Base-by-base conservation (phyloP, 2,797 vertebrate species). In the Nothura maculosa region DNA sequence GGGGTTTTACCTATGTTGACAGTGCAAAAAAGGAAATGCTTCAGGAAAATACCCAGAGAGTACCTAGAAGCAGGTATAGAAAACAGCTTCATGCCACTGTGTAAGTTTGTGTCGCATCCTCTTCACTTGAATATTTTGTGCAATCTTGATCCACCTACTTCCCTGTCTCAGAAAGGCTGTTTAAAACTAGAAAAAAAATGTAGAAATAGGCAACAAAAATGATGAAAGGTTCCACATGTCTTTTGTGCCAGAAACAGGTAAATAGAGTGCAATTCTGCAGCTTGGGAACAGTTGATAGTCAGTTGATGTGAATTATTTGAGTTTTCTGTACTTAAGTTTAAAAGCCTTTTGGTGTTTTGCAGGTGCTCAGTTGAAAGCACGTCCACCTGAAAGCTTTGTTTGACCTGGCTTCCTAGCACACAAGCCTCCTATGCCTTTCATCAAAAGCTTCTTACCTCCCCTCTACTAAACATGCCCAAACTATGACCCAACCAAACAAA, bases 181-280 rank as follows among this genome's bases (percentile, higher is more conserved):
- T 24, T 4, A 75, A 48, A 82, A 76, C 30, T 11, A 50, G 5
- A 16, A 42, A 86, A 69, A 78, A 68, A 86, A 69, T 7, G 28
- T 0, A 30, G 55, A 67, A 57, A 12, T 42, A 32, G 30, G 58
- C 42, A 70, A 47, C 19, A 58, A 61, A 58, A 42, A n/a, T 32
- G 30, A 87, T 28, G 43, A 60, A 32, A 89, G 57, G 18, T 74
- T 34, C 7, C 11, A 63, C 87, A 82, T 36, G 28, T 66, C 36
- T 78, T 36, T 42, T 76, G 28, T 42, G 32, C 55, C 40, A 62
- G 30, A 36, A 66, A 70, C 38, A 14, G 34, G 27, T 7, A 4
- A 66, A 88, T 0, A 70, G 34, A 25, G 6, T 9, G n/a, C 1
- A 1, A 57, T 38, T 12, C 12, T 70, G 4, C 32, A 54, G 5